Evolutionary conservation across 2,113 vertebrate genomes (phyloP).

Genomic region (Pygoscelis adeliae): DNA sequence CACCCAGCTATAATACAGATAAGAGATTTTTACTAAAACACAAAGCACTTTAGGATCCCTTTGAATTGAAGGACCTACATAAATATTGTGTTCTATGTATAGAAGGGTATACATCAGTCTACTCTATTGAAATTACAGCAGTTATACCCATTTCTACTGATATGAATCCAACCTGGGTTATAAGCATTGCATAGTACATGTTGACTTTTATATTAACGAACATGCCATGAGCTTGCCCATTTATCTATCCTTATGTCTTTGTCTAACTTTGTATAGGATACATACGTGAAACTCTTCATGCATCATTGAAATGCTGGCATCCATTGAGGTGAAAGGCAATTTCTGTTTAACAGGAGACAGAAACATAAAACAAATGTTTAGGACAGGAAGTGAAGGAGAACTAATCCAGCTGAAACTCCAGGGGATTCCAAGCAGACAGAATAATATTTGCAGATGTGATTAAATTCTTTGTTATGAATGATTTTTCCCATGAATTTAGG

Average conservation of each 20-base stretch:
- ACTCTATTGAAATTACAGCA: neutral
- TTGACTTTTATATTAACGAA: neutral
- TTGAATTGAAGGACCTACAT: neutral
- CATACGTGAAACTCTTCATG: neutral
- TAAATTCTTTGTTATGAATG: constrained; percentile 13
- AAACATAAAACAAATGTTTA: constrained; percentile 46
- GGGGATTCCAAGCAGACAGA: constrained; percentile 37
- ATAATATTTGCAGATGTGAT: constrained; percentile 48
- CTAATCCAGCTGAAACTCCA: constrained; percentile 47
- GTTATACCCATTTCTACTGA: neutral
- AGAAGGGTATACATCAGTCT: neutral
- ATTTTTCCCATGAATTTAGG: neutral
- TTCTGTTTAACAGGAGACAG: constrained; percentile 27
- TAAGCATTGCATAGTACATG: neutral
- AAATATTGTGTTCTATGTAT: neutral
- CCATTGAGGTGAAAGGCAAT: neutral
- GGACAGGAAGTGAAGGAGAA: constrained; percentile 50
- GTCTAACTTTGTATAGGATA: neutral
- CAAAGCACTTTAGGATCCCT: constrained; percentile 22
- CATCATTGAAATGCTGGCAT: neutral
- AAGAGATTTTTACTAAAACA: constrained; percentile 49
- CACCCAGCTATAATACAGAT: neutral
- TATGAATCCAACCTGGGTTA: neutral
- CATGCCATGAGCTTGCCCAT: neutral
- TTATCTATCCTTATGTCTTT: neutral